A percentile compares a stretch with the other conserved stretches of the same genome.
Conservation (phyloP, 1,140 invertebrate genomes). For the Adelges cooleyi region DNA sequence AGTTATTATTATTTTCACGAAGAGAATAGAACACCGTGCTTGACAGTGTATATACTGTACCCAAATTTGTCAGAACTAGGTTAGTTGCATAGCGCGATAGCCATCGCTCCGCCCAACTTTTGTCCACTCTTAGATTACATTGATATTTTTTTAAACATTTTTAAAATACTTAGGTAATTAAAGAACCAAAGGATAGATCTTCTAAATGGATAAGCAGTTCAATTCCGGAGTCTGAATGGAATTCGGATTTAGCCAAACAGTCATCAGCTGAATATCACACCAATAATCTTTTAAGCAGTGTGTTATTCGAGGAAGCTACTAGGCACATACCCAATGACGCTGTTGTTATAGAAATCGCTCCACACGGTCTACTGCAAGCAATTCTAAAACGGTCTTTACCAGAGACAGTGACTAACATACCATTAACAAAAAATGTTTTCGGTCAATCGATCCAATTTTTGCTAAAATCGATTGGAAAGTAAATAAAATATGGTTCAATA, state of each 20-base stretch:
- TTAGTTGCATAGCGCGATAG: too few relatives aligned
- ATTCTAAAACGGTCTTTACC: slow-evolving; percentile 54
- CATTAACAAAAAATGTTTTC: neutral
- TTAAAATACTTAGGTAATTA: neutral
- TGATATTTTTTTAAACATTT: too few relatives aligned
- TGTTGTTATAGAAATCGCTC: slow-evolving; percentile 57
- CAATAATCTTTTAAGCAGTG: slow-evolving; percentile 51
- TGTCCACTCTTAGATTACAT: too few relatives aligned
- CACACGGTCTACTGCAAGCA: slow-evolving; percentile 76
- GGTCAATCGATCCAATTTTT: neutral
- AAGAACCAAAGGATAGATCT: slow-evolving; percentile 45
- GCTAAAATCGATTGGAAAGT: neutral
- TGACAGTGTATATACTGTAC: too few relatives aligned
- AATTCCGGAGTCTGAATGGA: slow-evolving; percentile 45
- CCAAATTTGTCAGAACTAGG: too few relatives aligned
- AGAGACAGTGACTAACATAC: neutral
- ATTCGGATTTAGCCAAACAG: slow-evolving; percentile 39
- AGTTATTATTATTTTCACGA: too few relatives aligned
- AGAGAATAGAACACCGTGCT: too few relatives aligned
- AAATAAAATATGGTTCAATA: neutral
- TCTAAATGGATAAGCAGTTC: slow-evolving; percentile 47
- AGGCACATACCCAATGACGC: slow-evolving; percentile 29
- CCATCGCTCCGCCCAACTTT: too few relatives aligned
- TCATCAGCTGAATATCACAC: slow-evolving; percentile 51
- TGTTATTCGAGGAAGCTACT: slow-evolving; percentile 31